phyloP scores from a whole-genome alignment of 2,797 vertebrate genomes.

The Rhinoraja longicauda region DNA sequence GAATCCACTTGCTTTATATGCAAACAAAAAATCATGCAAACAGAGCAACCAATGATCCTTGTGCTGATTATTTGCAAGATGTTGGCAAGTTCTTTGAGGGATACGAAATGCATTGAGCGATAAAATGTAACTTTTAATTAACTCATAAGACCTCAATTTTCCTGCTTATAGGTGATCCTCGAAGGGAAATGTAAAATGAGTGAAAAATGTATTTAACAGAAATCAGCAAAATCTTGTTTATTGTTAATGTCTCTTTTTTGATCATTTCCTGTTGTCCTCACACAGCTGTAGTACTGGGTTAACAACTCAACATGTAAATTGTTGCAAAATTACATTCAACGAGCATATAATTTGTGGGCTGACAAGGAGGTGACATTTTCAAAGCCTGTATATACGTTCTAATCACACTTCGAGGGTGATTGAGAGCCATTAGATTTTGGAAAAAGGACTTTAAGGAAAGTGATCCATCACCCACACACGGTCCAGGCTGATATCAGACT shows the following conservation, averaged over 20 bases:
- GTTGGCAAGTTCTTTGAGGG: no score
- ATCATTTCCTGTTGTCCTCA: not conserved
- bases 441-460: not conserved
- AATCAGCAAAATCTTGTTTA: not conserved
- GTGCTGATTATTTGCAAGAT: not conserved
- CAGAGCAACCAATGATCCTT: not conserved
- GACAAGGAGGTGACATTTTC: not conserved
- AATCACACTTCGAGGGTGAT: no score
- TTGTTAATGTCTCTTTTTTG: not conserved
- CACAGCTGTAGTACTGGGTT: not conserved
- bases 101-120: no score
- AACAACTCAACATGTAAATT: not conserved
- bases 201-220: not conserved
- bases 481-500: not conserved
- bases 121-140: not conserved
- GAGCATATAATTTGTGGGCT: not conserved
- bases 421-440: not conserved
- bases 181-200: not conserved
- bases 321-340: not conserved
- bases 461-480: not conserved
- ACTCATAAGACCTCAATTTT: not conserved
- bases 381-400: no score
- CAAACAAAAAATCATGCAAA: not conserved
- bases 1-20: not conserved
- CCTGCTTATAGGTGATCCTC: not conserved